A percentile compares a stretch with the other conserved stretches of the same genome.
Conservation (phyloP, 2,888 invertebrate genomes). For the Colletes collaris region DNA sequence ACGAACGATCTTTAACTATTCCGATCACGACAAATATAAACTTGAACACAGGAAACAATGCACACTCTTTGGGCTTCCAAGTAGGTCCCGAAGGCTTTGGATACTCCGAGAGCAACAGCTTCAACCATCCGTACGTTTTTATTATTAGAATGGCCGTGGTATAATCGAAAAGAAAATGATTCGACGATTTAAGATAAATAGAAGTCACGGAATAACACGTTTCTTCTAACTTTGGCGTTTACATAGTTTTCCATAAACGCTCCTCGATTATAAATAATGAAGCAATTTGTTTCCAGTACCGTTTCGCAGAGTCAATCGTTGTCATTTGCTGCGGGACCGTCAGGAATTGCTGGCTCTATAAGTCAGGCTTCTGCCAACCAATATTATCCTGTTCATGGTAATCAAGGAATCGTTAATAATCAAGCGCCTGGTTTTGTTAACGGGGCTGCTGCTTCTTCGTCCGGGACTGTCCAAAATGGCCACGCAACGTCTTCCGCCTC, state of each 20-base stretch:
- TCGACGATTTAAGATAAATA: too few relatives aligned
- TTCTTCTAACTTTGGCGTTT: too few relatives aligned
- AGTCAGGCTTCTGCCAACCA: slow-evolving; percentile 20
- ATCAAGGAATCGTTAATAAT: slow-evolving; percentile 35
- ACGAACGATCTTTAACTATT: slow-evolving; percentile 71
- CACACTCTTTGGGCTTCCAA: slow-evolving; percentile 77
- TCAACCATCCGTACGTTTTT: slow-evolving; percentile 66
- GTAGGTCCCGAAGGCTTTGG: slow-evolving; percentile 75
- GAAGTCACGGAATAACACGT: too few relatives aligned
- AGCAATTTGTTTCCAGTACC: not conserved
- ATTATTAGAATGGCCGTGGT: too few relatives aligned
- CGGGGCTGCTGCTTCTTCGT: slow-evolving; percentile 70
- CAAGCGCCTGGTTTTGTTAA: slow-evolving; percentile 66
- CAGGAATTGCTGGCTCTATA: slow-evolving; percentile 46
- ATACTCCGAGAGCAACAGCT: slow-evolving; percentile 76
- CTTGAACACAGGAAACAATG: slow-evolving; percentile 74
- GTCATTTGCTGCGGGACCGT: slow-evolving; percentile 44
- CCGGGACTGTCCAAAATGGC: slow-evolving; percentile 74
- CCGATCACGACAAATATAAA: slow-evolving; percentile 78
- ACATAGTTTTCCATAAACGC: too few relatives aligned
- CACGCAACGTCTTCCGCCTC: slow-evolving; percentile 62
- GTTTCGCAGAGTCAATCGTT: slow-evolving; percentile 36
- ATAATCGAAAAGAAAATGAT: too few relatives aligned
- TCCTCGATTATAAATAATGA: not conserved
- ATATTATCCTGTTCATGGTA: slow-evolving; percentile 22